phyloP scores from a whole-genome alignment of 30 jellyfish, hydroid and myxozoan species.

The Aurelia sp. region DNA sequence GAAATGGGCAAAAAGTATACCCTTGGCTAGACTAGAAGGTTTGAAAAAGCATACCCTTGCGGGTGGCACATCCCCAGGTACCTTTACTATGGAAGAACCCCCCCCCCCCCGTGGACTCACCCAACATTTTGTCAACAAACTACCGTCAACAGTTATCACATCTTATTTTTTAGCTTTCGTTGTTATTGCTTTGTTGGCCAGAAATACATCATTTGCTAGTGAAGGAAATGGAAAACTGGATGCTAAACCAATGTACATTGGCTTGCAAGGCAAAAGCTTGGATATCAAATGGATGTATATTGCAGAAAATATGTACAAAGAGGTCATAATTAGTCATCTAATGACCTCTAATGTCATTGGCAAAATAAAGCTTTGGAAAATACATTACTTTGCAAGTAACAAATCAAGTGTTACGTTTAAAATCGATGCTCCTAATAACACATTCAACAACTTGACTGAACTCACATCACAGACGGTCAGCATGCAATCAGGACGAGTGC shows the following conservation, averaged over 20 bases:
- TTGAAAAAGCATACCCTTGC: too few species aligned
- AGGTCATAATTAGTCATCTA: neutral
- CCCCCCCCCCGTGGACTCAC: too few species aligned
- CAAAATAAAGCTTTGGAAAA: conserved; percentile 8
- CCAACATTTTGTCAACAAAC: too few species aligned
- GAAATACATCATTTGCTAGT: too few species aligned
- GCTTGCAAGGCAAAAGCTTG: conserved; percentile 34
- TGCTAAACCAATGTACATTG: conserved; percentile 25
- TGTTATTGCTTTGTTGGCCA: too few species aligned
- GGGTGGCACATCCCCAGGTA: too few species aligned
- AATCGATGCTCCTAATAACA: neutral
- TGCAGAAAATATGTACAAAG: conserved; percentile 5
- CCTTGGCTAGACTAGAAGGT: too few species aligned
- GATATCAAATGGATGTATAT: conserved; percentile 27
- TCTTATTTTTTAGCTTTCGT: too few species aligned
- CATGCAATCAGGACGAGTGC: neutral
- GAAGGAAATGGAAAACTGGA: neutral
- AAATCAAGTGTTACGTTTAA: neutral
- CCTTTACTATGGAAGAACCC: too few species aligned
- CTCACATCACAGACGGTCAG: neutral
- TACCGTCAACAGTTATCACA: too few species aligned
- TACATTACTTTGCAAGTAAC: conserved; percentile 9
- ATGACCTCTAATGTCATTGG: neutral
- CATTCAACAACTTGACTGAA: conserved; percentile 47
- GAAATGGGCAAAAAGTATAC: too few species aligned